Conservation (phyloP, 2,113 vertebrate species). For the Accipiter cooperii region DNA sequence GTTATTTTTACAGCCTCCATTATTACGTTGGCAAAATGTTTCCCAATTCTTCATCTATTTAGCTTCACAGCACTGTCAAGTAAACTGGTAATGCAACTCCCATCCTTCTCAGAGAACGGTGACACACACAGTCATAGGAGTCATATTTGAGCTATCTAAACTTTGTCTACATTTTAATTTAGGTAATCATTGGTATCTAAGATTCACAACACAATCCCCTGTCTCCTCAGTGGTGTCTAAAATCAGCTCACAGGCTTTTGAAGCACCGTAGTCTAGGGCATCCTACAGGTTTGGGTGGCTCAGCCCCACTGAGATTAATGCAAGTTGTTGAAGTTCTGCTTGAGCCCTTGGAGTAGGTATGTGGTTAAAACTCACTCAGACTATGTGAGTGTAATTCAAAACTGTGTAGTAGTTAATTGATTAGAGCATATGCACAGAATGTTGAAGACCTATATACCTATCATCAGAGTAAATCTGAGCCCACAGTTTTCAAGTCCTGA, state of each 20-base stretch:
- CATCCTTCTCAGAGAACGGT: neutral
- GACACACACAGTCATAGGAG: neutral
- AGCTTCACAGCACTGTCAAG: neutral
- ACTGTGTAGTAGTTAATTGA: neutral
- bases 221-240: neutral
- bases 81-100: neutral
- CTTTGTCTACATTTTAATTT: neutral
- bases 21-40: neutral
- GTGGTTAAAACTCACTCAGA: neutral
- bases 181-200: neutral
- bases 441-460: neutral
- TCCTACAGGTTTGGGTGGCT: neutral
- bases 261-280: neutral
- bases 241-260: neutral
- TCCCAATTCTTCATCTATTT: neutral
- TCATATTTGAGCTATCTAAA: neutral
- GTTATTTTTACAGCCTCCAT: neutral
- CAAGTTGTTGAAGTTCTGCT: neutral
- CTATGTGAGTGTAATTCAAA: neutral
- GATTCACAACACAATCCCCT: neutral
- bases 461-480: neutral
- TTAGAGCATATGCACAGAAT: neutral
- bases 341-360: neutral
- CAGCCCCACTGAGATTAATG: neutral
- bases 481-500: neutral